Percentiles rank a stretch among this genome's conserved stretches.
phyloP scores from a whole-genome alignment of 2,888 invertebrate genomes.

The Nymphalis urticae region DNA sequence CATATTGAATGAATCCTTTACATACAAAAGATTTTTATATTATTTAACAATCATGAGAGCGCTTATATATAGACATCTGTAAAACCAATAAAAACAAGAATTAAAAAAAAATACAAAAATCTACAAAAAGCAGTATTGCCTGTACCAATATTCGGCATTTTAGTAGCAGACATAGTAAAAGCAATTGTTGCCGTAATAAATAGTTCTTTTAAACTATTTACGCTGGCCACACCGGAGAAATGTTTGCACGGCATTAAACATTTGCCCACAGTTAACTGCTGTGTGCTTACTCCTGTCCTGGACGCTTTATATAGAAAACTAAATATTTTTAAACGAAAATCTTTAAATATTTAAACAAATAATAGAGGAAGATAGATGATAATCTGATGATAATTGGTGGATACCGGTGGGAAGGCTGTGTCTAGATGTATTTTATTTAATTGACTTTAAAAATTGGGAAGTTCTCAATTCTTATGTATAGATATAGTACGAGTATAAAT shows the following conservation, averaged over 20 bases:
- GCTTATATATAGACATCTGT: too few relatives aligned
- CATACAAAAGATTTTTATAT: too few relatives aligned
- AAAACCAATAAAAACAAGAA: background rate
- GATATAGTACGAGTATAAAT: too few relatives aligned
- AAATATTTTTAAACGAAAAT: background rate
- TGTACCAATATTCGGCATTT: background rate
- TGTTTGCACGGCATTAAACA: conserved; percentile 33
- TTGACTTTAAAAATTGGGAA: too few relatives aligned
- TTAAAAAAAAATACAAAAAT: background rate
- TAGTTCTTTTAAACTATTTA: conserved; percentile 22
- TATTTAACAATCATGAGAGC: too few relatives aligned
- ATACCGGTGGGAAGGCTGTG: too few relatives aligned
- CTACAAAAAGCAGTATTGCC: background rate
- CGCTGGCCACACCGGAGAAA: conserved; percentile 20
- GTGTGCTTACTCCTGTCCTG: background rate
- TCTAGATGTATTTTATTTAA: too few relatives aligned
- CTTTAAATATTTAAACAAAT: background rate
- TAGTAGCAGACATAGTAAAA: conserved; percentile 23
- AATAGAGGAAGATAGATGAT: background rate
- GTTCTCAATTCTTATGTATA: too few relatives aligned
- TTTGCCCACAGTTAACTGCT: conserved; percentile 23
- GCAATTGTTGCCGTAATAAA: conserved; percentile 22
- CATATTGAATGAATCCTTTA: too few relatives aligned
- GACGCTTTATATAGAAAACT: conserved; percentile 5
- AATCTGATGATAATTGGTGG: background rate